These are phyloP conservation scores for Erpobdella octoculata DNA, from an alignment of 2,888 invertebrate genomes.

Conservation along the genomic window DNA sequence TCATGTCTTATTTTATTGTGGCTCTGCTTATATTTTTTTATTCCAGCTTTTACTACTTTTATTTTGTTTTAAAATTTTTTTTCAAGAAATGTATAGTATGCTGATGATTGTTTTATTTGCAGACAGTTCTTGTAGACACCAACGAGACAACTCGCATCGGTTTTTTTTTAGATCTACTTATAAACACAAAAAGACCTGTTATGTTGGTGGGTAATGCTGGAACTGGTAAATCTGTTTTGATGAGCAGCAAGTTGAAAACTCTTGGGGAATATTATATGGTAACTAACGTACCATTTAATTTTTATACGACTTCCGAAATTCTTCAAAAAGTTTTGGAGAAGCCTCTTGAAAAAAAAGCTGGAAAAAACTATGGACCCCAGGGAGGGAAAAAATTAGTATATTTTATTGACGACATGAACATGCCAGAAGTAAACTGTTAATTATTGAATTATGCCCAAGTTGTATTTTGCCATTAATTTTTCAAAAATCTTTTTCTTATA, in stretches of 20 bases:
- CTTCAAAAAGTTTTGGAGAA: constrained; percentile 71
- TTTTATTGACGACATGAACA: constrained; percentile 94
- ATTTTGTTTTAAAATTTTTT: not conserved
- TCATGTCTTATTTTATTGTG: no score
- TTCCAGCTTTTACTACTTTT: no score
- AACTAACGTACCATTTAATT: constrained; percentile 88
- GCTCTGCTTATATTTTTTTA: no score
- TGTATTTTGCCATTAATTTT: no score
- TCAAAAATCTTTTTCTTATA: constrained; percentile 37
- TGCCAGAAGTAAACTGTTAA: constrained; percentile 70
- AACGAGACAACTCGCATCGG: constrained; percentile 81
- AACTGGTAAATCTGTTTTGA: constrained; percentile 86
- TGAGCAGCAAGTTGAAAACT: constrained; percentile 70
- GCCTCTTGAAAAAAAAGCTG: constrained; percentile 90
- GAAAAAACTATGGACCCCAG: constrained; percentile 87
- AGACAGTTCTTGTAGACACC: constrained; percentile 85
- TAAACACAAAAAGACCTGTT: constrained; percentile 79
- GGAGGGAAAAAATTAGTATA: constrained; percentile 88
- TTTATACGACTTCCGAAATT: constrained; percentile 74
- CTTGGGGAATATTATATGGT: constrained; percentile 75
- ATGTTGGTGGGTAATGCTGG: constrained; percentile 87
- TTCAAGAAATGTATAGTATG: not conserved
- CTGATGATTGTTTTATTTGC: constrained; percentile 31
- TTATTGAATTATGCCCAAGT: not conserved
- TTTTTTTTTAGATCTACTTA: constrained; percentile 78